Evolutionary conservation across 1,140 invertebrate species (phyloP).

Genomic region (Drosophila eugracilis): DNA sequence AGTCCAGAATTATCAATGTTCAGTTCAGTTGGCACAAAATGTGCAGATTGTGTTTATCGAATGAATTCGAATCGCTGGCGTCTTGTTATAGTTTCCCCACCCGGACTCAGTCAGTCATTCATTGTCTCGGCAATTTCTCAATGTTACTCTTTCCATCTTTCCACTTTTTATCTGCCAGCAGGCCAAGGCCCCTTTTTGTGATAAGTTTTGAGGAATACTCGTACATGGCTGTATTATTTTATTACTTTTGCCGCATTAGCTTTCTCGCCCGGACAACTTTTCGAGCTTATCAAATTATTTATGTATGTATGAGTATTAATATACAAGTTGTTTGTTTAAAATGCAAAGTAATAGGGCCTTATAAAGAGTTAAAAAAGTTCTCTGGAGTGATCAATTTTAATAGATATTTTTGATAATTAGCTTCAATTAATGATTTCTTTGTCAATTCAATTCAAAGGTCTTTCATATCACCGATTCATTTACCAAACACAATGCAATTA

Average conservation of each 20-base stretch:
- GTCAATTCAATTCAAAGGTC: neutral
- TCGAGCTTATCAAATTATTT: constrained; percentile 6
- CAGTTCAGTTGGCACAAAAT: neutral
- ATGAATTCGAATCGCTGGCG: neutral
- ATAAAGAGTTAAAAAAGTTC: no score
- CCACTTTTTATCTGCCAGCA: constrained; percentile 26
- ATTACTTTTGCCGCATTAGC: constrained; percentile 15
- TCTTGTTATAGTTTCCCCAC: constrained; percentile 8
- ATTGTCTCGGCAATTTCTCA: constrained; percentile 18
- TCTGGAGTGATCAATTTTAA: no score
- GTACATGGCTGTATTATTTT: constrained; percentile 9
- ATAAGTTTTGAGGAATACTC: constrained; percentile 13
- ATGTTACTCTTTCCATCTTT: constrained; percentile 22
- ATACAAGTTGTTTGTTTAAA: neutral
- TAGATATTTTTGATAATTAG: neutral
- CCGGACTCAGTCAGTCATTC: constrained; percentile 1
- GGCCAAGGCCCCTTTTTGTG: constrained; percentile 24
- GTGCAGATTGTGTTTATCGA: neutral
- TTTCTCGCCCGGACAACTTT: constrained; percentile 9
- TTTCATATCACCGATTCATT: neutral
- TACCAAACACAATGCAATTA: neutral
- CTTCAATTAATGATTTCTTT: neutral
- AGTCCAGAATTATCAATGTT: neutral
- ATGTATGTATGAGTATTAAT: constrained; percentile 3
- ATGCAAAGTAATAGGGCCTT: neutral